phyloP scores from a whole-genome alignment of 2,888 invertebrate species.

The Eupeodes latifasciatus region DNA sequence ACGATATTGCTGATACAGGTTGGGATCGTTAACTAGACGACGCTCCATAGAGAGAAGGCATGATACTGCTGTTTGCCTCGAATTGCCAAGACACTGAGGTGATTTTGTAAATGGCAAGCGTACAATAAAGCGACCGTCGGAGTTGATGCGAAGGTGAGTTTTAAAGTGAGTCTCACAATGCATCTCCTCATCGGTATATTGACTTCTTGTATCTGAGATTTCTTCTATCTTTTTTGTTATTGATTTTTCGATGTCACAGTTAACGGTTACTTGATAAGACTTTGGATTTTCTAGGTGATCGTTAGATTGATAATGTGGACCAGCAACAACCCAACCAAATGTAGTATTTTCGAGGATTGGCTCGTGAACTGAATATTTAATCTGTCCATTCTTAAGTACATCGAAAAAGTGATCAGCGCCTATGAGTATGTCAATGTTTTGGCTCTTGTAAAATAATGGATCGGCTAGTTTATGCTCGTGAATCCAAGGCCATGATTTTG shows the following conservation, averaged over 20 bases:
- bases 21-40: neutral
- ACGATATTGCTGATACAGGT: constrained; percentile 8
- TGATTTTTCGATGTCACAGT: constrained; percentile 30
- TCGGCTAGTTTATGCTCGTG: constrained; percentile 9
- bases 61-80: constrained; percentile 24
- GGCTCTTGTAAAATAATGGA: neutral
- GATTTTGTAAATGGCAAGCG: constrained; percentile 30
- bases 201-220: neutral
- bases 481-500: constrained; percentile 24
- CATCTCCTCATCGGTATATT: constrained; percentile 9
- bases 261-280: constrained; percentile 4
- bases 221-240: too few species aligned
- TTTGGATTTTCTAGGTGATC: neutral
- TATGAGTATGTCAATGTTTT: constrained; percentile 17
- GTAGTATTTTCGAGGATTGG: constrained; percentile 9
- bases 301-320: neutral
- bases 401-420: neutral
- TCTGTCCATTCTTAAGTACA: neutral
- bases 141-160: constrained; percentile 32
- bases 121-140: constrained; percentile 28
- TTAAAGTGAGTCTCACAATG: constrained; percentile 34
- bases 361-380: neutral
- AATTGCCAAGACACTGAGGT: constrained; percentile 23
- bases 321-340: constrained; percentile 18
- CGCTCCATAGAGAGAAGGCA: constrained; percentile 20